These are phyloP conservation scores for Trachelus iudaicus DNA, from an alignment of 2,888 invertebrate species.

Conservation along the genomic window DNA sequence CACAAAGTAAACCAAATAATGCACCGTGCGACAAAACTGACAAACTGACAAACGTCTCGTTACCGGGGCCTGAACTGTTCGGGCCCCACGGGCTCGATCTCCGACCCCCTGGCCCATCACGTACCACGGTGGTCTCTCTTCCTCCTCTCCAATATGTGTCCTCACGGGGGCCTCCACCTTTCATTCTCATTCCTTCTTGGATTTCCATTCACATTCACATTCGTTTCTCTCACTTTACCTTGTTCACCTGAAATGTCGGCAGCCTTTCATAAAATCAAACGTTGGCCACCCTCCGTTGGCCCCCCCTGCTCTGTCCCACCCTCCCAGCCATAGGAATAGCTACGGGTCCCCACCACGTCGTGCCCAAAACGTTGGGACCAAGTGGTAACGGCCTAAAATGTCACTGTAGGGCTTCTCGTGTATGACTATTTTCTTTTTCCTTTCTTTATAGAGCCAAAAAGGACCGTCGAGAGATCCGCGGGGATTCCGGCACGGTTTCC, in stretches of 20 bases:
- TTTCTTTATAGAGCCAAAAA: neutral
- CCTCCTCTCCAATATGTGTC: neutral
- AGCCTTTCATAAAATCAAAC: constrained; percentile 7
- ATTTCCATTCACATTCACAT: neutral
- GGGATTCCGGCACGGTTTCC: neutral
- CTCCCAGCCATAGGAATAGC: neutral
- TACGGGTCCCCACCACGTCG: neutral
- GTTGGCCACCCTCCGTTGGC: neutral
- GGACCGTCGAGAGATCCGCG: neutral
- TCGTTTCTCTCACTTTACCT: constrained; percentile 1
- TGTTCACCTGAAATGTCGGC: constrained; percentile 1
- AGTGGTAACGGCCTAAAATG: neutral
- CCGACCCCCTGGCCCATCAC: neutral
- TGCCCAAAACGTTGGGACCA: neutral
- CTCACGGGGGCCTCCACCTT: neutral
- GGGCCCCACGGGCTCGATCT: neutral
- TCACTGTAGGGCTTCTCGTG: neutral
- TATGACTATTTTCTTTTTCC: neutral
- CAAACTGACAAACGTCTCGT: constrained; percentile 31
- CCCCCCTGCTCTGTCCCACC: neutral
- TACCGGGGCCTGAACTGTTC: constrained; percentile 17
- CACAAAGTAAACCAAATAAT: constrained; percentile 32
- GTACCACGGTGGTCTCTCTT: neutral
- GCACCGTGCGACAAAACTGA: constrained; percentile 25
- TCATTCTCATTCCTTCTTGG: neutral